Evolutionary conservation across 1,140 invertebrate genomes (phyloP).

Genomic region (Cydia strobilella): DNA sequence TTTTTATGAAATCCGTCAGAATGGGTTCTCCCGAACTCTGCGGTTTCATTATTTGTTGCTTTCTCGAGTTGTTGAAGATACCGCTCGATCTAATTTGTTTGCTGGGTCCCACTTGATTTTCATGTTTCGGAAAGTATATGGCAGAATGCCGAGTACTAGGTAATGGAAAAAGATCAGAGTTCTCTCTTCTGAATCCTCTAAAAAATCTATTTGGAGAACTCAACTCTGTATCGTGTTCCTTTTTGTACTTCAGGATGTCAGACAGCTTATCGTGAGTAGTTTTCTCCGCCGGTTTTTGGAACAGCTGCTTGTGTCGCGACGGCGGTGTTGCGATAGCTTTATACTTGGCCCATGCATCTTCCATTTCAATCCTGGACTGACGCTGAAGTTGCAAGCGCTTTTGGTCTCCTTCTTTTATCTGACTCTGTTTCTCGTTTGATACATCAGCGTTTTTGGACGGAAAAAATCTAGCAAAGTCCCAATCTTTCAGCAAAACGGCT

Average conservation of each 20-base stretch:
- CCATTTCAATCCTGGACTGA: conserved; percentile 69
- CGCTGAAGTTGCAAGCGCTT: conserved; percentile 66
- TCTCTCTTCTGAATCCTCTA: conserved; percentile 89
- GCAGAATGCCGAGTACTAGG: conserved; percentile 87
- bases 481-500: conserved; percentile 88
- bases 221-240: conserved; percentile 84
- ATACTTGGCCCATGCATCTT: conserved; percentile 74
- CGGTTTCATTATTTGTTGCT: conserved; percentile 74
- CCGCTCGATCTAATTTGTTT: conserved; percentile 82
- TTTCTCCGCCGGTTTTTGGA: conserved; percentile 66
- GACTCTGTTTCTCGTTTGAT: conserved; percentile 68
- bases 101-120: conserved; percentile 71
- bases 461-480: conserved; percentile 92
- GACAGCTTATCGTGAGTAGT: conserved; percentile 70
- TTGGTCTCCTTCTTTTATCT: conserved; percentile 64
- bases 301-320: conserved; percentile 65
- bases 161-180: conserved; percentile 88
- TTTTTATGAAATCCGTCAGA: conserved; percentile 86
- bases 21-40: conserved; percentile 84
- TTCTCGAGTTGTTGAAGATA: conserved; percentile 84
- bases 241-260: conserved; percentile 77
- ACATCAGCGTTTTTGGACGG: conserved; percentile 77
- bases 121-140: conserved; percentile 81
- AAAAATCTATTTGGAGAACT: conserved; percentile 85
- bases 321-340: conserved; percentile 75